A percentile compares a stretch with the other conserved stretches of the same genome.
phyloP scores from a whole-genome alignment of 2,113 vertebrate genomes.

The Ptychochromis oligacanthus region DNA sequence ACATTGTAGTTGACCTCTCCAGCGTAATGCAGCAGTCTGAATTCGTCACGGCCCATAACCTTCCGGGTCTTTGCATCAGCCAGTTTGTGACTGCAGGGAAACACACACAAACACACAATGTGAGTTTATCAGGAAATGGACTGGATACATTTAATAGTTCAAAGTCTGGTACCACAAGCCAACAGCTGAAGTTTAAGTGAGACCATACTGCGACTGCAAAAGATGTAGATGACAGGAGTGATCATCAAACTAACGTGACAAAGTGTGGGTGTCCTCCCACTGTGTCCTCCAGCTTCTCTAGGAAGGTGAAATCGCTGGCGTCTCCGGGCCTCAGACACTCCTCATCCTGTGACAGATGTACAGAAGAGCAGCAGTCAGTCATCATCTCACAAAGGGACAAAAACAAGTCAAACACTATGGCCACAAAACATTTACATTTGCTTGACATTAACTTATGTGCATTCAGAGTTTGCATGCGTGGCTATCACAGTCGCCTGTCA shows the following conservation, averaged over 20 bases:
- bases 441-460: too few species aligned
- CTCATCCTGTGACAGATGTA: slow-evolving; percentile 85
- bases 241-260: slow-evolving; percentile 86
- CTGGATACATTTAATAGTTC: background rate
- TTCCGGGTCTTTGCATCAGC: slow-evolving; percentile 96
- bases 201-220: background rate
- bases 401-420: background rate
- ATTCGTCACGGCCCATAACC: slow-evolving; percentile 91
- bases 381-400: background rate
- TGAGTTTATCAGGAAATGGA: background rate
- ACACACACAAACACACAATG: slow-evolving; percentile 1
- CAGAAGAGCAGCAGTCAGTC: background rate
- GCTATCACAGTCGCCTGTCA: background rate
- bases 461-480: background rate
- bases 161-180: background rate
- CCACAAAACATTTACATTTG: background rate
- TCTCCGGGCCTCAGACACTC: slow-evolving; percentile 96
- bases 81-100: slow-evolving; percentile 89
- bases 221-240: background rate
- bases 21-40: slow-evolving; percentile 93
- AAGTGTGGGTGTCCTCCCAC: slow-evolving; percentile 94
- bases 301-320: slow-evolving; percentile 93
- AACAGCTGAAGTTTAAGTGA: background rate
- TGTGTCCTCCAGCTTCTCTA: slow-evolving; percentile 93
- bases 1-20: slow-evolving; percentile 98